Conservation (phyloP, 2,888 invertebrate genomes). For the Diadegma fenestrale region DNA sequence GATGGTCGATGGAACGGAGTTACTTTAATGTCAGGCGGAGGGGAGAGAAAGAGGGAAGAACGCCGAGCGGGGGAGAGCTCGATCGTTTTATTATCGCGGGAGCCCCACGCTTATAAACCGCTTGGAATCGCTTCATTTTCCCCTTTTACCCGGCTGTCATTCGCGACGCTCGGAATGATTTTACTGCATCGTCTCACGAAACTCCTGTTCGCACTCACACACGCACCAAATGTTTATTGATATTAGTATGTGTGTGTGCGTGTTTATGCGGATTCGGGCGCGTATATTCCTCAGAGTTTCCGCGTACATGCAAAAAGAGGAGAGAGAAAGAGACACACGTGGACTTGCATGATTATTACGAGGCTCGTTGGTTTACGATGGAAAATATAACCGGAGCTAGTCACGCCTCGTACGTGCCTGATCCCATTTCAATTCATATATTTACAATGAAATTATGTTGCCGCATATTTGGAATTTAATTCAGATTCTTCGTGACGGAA, state of each 20-base stretch:
- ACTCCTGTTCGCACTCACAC: constrained; percentile 46
- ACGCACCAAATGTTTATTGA: not conserved
- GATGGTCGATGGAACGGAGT: constrained; percentile 50
- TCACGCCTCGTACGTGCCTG: constrained; percentile 53
- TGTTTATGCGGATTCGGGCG: not conserved
- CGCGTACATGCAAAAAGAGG: constrained; percentile 14
- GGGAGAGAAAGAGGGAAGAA: constrained; percentile 58
- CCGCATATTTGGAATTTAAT: constrained; percentile 22
- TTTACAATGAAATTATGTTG: constrained; percentile 34
- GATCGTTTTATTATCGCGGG: constrained; percentile 76
- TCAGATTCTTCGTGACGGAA: not conserved
- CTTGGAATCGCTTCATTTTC: constrained; percentile 80
- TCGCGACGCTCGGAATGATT: constrained; percentile 73
- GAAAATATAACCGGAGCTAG: constrained; percentile 51
- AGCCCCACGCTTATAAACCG: constrained; percentile 75
- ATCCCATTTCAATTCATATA: constrained; percentile 49
- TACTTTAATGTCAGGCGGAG: constrained; percentile 23
- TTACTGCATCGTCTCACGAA: constrained; percentile 70
- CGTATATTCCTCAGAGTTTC: constrained; percentile 16
- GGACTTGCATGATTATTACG: constrained; percentile 63
- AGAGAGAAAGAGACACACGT: constrained; percentile 18
- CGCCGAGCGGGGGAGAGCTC: constrained; percentile 36
- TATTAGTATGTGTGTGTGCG: not conserved
- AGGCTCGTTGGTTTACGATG: constrained; percentile 61
- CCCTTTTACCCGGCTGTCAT: constrained; percentile 74